Evolutionary conservation across 2,888 invertebrate species (phyloP).

Genomic region (Pediacus dermestoides): DNA sequence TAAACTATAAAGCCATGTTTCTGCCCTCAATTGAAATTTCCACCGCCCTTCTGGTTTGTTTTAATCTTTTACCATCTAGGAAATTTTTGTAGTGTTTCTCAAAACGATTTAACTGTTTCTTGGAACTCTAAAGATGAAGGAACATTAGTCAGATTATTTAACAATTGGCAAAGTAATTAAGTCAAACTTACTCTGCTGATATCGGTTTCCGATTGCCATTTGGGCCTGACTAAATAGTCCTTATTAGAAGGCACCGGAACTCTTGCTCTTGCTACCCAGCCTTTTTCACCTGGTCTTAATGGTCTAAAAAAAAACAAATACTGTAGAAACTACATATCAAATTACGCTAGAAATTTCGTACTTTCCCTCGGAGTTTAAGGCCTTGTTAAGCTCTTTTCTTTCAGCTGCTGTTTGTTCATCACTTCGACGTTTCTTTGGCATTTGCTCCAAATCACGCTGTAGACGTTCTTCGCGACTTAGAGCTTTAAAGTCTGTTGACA

Average conservation of each 20-base stretch:
- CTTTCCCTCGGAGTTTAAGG: conserved; percentile 61
- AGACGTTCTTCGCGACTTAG: conserved; percentile 91
- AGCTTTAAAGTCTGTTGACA: conserved; percentile 88
- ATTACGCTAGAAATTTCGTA: conserved; percentile 36
- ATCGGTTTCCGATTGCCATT: conserved; percentile 85
- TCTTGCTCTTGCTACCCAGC: conserved; percentile 91
- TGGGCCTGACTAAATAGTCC: conserved; percentile 93
- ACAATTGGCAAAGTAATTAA: too few species aligned
- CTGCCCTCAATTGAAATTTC: conserved; percentile 95
- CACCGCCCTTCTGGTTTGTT: conserved; percentile 79
- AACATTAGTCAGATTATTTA: neutral
- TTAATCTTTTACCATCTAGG: conserved; percentile 77
- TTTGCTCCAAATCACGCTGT: conserved; percentile 86
- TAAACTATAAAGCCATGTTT: conserved; percentile 82
- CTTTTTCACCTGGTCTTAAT: conserved; percentile 88
- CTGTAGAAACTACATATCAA: neutral
- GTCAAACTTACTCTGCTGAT: conserved; percentile 69
- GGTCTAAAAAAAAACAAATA: conserved; percentile 50
- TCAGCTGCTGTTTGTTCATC: conserved; percentile 52
- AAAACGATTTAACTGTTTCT: conserved; percentile 84
- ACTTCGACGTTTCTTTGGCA: conserved; percentile 57
- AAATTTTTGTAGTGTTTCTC: conserved; percentile 91
- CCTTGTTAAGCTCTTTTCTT: conserved; percentile 62
- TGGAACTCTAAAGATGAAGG: conserved; percentile 66
- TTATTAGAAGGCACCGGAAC: conserved; percentile 94